Conservation (phyloP, 2,888 invertebrate species). For the Epsilonema sp. region DNA sequence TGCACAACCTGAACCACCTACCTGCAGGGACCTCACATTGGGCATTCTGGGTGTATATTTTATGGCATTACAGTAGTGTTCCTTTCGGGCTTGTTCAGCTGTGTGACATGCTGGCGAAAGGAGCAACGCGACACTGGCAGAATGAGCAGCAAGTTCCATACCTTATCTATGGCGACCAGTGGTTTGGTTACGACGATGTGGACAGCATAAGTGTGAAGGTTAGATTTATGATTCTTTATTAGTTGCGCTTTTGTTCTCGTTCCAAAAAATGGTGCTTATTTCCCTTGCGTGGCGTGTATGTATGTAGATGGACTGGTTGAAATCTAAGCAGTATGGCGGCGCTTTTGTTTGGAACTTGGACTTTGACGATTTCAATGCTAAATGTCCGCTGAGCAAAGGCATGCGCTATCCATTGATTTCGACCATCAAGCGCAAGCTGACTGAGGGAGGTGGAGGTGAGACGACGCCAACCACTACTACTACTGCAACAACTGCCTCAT, state of each 20-base stretch:
- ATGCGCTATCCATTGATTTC: slow-evolving; percentile 22
- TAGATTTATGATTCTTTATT: not conserved
- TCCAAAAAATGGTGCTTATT: too few relatives aligned
- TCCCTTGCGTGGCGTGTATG: too few relatives aligned
- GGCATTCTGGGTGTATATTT: too few relatives aligned
- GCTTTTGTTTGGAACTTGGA: slow-evolving; percentile 28
- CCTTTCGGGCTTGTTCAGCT: too few relatives aligned
- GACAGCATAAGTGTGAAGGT: slow-evolving; percentile 62
- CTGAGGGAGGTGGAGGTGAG: too few relatives aligned
- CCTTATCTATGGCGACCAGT: slow-evolving; percentile 54
- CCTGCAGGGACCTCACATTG: too few relatives aligned
- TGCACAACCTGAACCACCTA: too few relatives aligned
- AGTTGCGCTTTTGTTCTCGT: not conserved
- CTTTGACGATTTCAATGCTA: slow-evolving; percentile 26
- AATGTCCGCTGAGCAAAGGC: slow-evolving; percentile 17
- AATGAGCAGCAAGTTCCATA: slow-evolving; percentile 51
- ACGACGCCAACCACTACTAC: too few relatives aligned
- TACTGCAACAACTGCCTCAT: too few relatives aligned
- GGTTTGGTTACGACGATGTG: slow-evolving; percentile 79
- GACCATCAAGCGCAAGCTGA: slow-evolving; percentile 19
- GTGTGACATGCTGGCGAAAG: slow-evolving; percentile 54
- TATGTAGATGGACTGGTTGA: slow-evolving; percentile 21
- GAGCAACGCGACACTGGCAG: slow-evolving; percentile 55
- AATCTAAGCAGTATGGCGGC: slow-evolving; percentile 22
- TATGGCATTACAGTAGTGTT: too few relatives aligned